A percentile compares a stretch with the other conserved stretches of the same genome.
Evolutionary conservation across 2,113 vertebrate genomes (phyloP).

Genomic region (Orientallactaga bullata): DNA sequence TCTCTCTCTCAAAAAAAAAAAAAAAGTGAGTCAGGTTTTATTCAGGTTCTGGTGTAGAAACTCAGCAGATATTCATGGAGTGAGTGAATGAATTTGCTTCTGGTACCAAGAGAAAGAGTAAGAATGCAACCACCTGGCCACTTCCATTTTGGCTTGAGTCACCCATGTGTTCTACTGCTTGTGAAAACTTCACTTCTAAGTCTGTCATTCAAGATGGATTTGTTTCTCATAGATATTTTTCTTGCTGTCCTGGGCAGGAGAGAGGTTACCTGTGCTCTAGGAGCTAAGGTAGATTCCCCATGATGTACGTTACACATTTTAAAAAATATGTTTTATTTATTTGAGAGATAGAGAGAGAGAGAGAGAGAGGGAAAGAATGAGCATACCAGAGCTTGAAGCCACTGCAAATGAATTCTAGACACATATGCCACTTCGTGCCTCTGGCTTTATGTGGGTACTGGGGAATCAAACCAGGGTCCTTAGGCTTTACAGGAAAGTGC

Average conservation of each 20-base stretch:
- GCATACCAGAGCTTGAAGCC: no score
- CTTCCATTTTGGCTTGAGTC: background rate
- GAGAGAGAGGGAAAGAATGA: no score
- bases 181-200: background rate
- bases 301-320: background rate
- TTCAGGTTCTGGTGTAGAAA: background rate
- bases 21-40: no score
- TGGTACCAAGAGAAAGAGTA: background rate
- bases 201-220: background rate
- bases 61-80: background rate
- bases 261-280: background rate
- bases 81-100: background rate
- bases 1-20: no score
- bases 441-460: no score
- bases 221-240: slow-evolving; percentile 13
- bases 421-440: no score
- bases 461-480: no score
- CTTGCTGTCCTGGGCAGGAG: background rate
- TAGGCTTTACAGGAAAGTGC: background rate
- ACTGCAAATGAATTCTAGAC: background rate
- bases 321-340: no score
- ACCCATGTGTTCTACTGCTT: background rate
- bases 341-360: no score
- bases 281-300: background rate
- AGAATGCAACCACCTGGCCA: background rate